A percentile compares a stretch with the other conserved stretches of the same genome.
phyloP scores from a whole-genome alignment of 2,797 vertebrate species.

The Acomys russatus region DNA sequence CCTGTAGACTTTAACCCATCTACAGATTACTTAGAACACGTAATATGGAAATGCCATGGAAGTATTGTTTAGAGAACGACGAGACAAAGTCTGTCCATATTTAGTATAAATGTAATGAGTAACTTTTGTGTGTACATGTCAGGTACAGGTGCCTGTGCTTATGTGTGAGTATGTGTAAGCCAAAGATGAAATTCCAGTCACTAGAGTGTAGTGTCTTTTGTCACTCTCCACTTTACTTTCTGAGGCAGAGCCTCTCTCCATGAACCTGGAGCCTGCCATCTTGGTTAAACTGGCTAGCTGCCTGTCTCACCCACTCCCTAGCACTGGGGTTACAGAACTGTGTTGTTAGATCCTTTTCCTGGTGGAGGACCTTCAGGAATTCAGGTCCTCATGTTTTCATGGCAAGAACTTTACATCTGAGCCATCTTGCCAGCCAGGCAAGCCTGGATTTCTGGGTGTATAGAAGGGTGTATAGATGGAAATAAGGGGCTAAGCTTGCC shows the following conservation, averaged over 20 bases:
- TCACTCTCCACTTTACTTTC: not conserved
- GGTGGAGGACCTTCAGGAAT: not conserved
- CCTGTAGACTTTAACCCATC: not conserved
- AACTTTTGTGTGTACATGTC: too few species aligned
- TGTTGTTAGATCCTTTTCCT: not conserved
- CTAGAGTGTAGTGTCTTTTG: not conserved
- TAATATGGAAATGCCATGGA: too few species aligned
- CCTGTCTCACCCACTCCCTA: not conserved
- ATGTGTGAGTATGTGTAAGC: too few species aligned
- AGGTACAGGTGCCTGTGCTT: too few species aligned
- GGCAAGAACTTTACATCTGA: not conserved
- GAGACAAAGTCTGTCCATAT: too few species aligned
- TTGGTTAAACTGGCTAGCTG: not conserved
- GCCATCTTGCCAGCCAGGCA: not conserved
- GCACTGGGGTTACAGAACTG: not conserved
- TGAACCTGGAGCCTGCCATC: not conserved
- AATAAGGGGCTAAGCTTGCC: not conserved
- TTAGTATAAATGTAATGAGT: too few species aligned
- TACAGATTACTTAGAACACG: too few species aligned
- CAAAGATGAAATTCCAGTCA: too few species aligned
- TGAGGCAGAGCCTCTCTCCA: not conserved
- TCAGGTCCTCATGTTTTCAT: not conserved
- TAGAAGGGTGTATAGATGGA: not conserved
- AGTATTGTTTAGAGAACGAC: too few species aligned
- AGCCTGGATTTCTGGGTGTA: not conserved